Evolutionary conservation across 2,888 invertebrate genomes (phyloP).

Genomic region (Polyploca ridens): DNA sequence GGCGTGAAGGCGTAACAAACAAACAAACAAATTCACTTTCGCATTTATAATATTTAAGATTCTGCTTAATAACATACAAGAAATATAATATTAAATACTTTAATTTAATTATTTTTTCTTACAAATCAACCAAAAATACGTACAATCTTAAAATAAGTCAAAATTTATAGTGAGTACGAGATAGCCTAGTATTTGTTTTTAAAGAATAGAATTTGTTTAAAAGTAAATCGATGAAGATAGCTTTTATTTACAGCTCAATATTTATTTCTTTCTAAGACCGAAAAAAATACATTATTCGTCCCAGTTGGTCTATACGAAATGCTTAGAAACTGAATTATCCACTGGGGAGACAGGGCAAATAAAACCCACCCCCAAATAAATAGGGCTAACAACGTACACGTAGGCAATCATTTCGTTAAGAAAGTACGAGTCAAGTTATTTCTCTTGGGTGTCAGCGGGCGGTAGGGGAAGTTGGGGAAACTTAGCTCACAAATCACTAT

Average conservation of each 20-base stretch:
- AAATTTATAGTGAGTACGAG: no score
- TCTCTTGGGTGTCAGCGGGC: slow-evolving; percentile 66
- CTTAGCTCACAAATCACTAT: slow-evolving; percentile 72
- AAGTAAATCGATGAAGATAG: neutral
- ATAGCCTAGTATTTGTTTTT: no score
- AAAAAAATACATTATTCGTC: slow-evolving; percentile 74
- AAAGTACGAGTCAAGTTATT: slow-evolving; percentile 78
- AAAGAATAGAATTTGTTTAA: slow-evolving; percentile 15
- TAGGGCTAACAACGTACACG: slow-evolving; percentile 79
- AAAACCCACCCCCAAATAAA: slow-evolving; percentile 79
- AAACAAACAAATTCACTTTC: no score
- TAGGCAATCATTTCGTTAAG: slow-evolving; percentile 83
- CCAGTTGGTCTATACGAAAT: slow-evolving; percentile 76
- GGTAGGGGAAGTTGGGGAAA: slow-evolving; percentile 51
- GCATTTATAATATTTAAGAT: no score
- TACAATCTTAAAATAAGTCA: no score
- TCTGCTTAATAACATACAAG: no score
- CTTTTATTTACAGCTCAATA: slow-evolving; percentile 35
- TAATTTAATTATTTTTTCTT: no score
- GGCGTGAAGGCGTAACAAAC: no score
- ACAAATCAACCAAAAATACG: no score
- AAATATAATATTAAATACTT: no score
- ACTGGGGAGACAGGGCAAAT: slow-evolving; percentile 75
- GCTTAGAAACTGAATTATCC: slow-evolving; percentile 82
- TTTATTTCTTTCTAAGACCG: slow-evolving; percentile 40